These are phyloP conservation scores for Apocrypta bakeri DNA, from an alignment of 1,140 invertebrate species.

Conservation along the genomic window DNA sequence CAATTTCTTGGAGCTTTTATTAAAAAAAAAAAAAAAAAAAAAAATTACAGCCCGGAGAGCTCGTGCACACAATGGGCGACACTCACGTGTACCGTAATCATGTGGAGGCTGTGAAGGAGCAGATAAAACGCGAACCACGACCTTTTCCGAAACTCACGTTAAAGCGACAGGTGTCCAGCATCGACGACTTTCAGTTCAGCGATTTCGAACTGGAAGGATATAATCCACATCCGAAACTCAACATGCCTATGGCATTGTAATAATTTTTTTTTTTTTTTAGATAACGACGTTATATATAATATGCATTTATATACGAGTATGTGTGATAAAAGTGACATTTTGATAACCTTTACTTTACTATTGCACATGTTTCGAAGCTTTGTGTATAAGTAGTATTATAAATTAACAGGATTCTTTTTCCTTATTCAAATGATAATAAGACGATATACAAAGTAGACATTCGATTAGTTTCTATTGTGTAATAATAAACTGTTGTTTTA, in stretches of 20 bases:
- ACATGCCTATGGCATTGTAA: slow-evolving; percentile 98
- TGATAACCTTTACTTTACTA: background rate
- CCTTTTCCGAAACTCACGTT: slow-evolving; percentile 91
- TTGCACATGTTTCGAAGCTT: background rate
- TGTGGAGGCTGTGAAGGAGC: slow-evolving; percentile 88
- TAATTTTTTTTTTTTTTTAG: background rate
- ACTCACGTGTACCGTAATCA: slow-evolving; percentile 98
- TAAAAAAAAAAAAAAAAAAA: slow-evolving; percentile 31
- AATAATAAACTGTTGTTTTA: too few relatives aligned
- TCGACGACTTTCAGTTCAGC: slow-evolving; percentile 92
- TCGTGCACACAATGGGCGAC: slow-evolving; percentile 97
- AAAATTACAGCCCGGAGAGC: slow-evolving; percentile 87
- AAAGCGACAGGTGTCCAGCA: slow-evolving; percentile 81
- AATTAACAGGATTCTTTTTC: background rate
- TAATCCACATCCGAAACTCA: slow-evolving; percentile 91
- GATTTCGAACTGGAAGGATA: slow-evolving; percentile 93
- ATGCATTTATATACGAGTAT: background rate
- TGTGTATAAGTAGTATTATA: background rate
- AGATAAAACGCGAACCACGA: slow-evolving; percentile 86
- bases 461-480: too few relatives aligned
- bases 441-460: too few relatives aligned
- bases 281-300: background rate
- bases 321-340: too few relatives aligned
- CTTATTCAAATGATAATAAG: too few relatives aligned
- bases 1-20: background rate